Evolutionary conservation across 2,113 vertebrate genomes (phyloP).

Genomic region (Eira barbara): DNA sequence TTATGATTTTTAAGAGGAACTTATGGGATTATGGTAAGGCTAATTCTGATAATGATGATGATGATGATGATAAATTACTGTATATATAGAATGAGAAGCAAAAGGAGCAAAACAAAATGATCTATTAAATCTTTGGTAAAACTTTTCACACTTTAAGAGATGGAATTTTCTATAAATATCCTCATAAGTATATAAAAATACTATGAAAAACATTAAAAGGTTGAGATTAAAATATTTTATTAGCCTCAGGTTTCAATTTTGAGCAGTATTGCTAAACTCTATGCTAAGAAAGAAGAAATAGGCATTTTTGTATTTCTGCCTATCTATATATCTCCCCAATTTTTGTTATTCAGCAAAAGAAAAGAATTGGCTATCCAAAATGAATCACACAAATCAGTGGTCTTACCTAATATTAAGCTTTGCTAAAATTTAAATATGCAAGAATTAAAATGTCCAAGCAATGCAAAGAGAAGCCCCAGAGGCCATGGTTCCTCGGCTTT

Average conservation of each 20-base stretch:
- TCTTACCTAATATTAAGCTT: not conserved
- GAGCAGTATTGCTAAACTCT: not conserved
- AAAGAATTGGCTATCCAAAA: not conserved
- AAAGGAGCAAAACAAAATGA: not conserved
- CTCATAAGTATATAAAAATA: not conserved
- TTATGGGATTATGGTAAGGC: not conserved
- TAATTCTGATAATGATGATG: not conserved
- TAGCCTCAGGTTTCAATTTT: not conserved
- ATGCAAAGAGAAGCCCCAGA: not conserved
- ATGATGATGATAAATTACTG: not conserved
- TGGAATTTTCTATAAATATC: not conserved
- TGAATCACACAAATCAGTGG: not conserved
- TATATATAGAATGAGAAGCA: not conserved
- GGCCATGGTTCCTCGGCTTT: not conserved
- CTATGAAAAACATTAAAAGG: not conserved
- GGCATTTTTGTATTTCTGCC: not conserved
- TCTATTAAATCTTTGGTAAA: not conserved
- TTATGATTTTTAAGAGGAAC: not conserved
- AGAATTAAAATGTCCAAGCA: not conserved
- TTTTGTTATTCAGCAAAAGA: not conserved
- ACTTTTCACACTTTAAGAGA: not conserved
- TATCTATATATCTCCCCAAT: not conserved
- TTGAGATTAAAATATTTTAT: not conserved
- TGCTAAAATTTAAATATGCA: not conserved
- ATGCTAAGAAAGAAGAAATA: not conserved